Evolutionary conservation across 2,888 invertebrate species (phyloP), one percentile per base, ranked within the genome.

Genomic region (Philhelius pedissequus): DNA sequence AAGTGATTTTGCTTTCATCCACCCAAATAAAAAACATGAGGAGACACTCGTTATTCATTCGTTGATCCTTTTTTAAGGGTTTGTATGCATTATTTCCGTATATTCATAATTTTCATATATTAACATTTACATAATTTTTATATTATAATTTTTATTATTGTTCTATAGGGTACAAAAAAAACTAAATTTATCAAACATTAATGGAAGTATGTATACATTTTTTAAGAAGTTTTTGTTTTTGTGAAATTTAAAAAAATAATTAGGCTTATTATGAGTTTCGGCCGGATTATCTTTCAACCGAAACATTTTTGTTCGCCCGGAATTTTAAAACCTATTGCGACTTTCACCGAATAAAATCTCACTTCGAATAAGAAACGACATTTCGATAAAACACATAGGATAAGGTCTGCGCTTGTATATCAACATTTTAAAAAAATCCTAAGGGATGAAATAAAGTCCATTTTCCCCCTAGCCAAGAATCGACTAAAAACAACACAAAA

Each of bases 1-100:
- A 74, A 64, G 83, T 83, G 83, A 69, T 74, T 45, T 62, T 64
- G 78, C 83, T 83, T 74, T 68, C 83, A 79, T 64, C 75, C 69
- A 66, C 71, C 79, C 15, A 56, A 74, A n/a, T n/a, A 69, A 71
- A 69, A 69, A 70, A 64, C 11, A 38, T 68, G 60, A 74, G 74
- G 79, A 79, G 74, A 66, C 54, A 79, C 74, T 83, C 83, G 78
- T 74, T 13, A 6, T 35, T 62, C 27, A 45, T 62, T 62, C 62
- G 62, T 62, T 78, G 78, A 83, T 83, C 83, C 83, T 83, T 83
- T 68, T 83, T 79, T 79, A 83, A 83, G 83, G 83, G 83, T 83
- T 83, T 83, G 83, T 83, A 83, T 83, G 69, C 83, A 79, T 78
- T 77, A 68, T 74, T 73, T 83, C 48, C 83, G 43, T 83, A 83